Base-by-base conservation (phyloP, 2,797 vertebrate genomes). In the Smutsia gigantea region DNA sequence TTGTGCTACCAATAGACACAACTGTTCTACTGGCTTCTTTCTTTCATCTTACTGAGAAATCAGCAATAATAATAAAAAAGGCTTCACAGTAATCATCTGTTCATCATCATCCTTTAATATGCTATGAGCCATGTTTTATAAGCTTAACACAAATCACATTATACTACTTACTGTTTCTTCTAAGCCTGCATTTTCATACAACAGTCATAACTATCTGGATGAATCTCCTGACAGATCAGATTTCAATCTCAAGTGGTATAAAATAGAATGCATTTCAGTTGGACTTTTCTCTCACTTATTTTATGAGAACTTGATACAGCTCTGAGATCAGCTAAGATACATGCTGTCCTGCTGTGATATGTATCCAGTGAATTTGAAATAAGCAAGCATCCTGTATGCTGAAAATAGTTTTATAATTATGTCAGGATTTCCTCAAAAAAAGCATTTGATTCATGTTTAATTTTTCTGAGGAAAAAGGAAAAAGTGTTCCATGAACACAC, bases 201-300 rank as follows among this genome's bases (percentile, higher is more conserved):
- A 90, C 49, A 84, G 15, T 84, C 69, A 63, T 37, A 78, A 17
- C 34, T 68, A 11, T 92, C 53, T 53, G 4, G 12, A 46, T 82
- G 46, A 90, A 74, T 49, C n/a, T 92, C 17, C 18, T 93, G 94
- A 96, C 51, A 91, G 68, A 93, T 95, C n/a, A 79, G 92, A 91
- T 97, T 97, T 95, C 74, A 91, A 86, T 94, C 64, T 93, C 23
- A 71, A 93, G 91, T 84, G 49, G 87, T 81, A 72, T n/a, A 94
- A 95, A 97, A 79, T 81, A 66, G 5, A 94, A 34, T 34, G 25
- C 37, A 53, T 71, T 95, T 93, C 59, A 81, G 63, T 42, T 88
- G n/a, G 49, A 7, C 25, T 94, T 92, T 93, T 37, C 23, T 19
- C 31, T 61, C 53, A 31, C 31, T 96, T 95, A 75, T 74, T 94